These are phyloP conservation scores for Chloebia gouldiae DNA, from an alignment of 2,113 vertebrate species.

Conservation along the genomic window DNA sequence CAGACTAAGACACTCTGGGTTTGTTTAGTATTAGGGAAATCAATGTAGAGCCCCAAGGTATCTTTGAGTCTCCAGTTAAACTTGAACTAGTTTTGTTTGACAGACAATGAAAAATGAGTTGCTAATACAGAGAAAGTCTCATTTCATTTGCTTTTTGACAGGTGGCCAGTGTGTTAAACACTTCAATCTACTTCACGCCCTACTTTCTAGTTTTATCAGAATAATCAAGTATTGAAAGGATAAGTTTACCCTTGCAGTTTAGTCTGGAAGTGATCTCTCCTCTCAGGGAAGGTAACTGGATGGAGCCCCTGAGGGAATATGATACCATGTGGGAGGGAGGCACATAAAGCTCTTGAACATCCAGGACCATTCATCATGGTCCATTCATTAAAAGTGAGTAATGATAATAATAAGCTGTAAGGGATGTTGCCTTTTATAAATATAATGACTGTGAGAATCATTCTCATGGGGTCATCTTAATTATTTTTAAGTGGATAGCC, in stretches of 20 bases:
- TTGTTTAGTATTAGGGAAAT: not conserved
- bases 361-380: not conserved
- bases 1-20: not conserved
- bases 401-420: constrained; percentile 17
- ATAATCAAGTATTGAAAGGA: not conserved
- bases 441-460: not conserved
- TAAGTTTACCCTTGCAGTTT: not conserved
- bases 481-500: constrained; percentile 11
- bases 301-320: not conserved
- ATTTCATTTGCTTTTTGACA: not conserved
- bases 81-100: not conserved
- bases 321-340: not conserved
- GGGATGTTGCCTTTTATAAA: constrained; percentile 26
- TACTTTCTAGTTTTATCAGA: not conserved
- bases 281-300: not conserved
- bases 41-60: not conserved
- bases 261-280: not conserved
- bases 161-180: not conserved
- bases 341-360: not conserved
- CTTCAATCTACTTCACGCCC: not conserved
- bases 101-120: not conserved
- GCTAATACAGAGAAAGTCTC: not conserved
- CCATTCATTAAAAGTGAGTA: constrained; percentile 1
- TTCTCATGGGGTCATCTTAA: constrained; percentile 7
- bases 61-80: not conserved